phyloP scores from a whole-genome alignment of 2,797 vertebrate species.

The Dendrocincla fuliginosa region DNA sequence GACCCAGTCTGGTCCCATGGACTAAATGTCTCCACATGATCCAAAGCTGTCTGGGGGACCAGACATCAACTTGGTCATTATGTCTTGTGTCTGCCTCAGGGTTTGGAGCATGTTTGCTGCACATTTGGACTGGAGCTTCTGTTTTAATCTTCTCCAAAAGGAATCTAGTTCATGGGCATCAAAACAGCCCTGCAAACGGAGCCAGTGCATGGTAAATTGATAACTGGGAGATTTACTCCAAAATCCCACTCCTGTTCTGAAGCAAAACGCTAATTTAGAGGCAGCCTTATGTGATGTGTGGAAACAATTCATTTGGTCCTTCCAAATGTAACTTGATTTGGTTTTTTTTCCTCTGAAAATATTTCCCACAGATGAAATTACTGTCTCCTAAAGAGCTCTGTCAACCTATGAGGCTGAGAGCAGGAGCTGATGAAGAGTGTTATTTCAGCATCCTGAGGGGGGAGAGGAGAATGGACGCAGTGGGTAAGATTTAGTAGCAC shows the following conservation, averaged over 20 bases:
- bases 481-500: neutral
- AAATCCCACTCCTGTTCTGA: conserved; percentile 29
- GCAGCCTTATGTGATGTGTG: conserved; percentile 23
- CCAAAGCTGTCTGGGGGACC: neutral
- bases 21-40: neutral
- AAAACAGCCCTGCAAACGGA: neutral
- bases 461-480: neutral
- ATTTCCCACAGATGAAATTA: neutral
- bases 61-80: neutral
- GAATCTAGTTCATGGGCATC: neutral
- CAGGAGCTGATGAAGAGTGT: neutral
- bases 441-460: neutral
- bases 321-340: conserved; percentile 23
- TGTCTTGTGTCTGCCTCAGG: neutral
- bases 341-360: neutral
- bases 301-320: conserved; percentile 38
- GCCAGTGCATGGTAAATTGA: conserved; percentile 5
- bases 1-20: neutral
- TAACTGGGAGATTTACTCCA: conserved; percentile 32
- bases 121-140: neutral
- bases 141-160: conserved; percentile 12
- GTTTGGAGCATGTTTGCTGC: neutral
- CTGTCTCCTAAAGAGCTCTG: neutral
- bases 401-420: neutral
- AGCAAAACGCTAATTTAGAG: conserved; percentile 33